Percentiles rank a stretch among this genome's conserved stretches.
Evolutionary conservation across 2,888 invertebrate species (phyloP).

Genomic region (Cryptocephalus primarius): DNA sequence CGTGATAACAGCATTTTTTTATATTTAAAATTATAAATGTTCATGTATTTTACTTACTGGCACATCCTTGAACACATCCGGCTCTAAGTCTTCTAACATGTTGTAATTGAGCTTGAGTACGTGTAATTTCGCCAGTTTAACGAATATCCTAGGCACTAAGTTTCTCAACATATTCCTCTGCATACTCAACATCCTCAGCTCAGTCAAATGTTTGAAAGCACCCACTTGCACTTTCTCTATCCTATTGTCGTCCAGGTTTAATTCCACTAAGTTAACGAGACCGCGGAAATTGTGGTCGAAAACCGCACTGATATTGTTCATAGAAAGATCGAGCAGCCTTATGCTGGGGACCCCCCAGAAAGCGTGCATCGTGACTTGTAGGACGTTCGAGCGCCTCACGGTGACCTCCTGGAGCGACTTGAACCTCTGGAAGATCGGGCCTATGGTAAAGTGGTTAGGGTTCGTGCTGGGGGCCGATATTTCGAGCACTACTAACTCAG

Average conservation of each 20-base stretch:
- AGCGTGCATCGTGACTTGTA: conserved; percentile 66
- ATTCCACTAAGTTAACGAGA: conserved; percentile 56
- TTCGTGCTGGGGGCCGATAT: conserved; percentile 52
- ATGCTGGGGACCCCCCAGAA: conserved; percentile 65
- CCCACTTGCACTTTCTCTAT: conserved; percentile 66
- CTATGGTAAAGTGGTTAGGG: conserved; percentile 43
- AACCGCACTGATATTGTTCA: conserved; percentile 62
- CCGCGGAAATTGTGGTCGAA: conserved; percentile 67
- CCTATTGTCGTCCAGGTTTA: conserved; percentile 63
- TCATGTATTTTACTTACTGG: conserved; percentile 36
- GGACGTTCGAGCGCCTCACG: conserved; percentile 61
- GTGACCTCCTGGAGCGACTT: conserved; percentile 55
- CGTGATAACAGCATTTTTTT: no score
- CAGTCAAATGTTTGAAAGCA: conserved; percentile 62
- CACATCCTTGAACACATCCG: conserved; percentile 68
- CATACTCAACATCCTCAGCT: conserved; percentile 54
- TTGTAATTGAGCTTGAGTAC: conserved; percentile 67
- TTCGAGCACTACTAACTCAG: conserved; percentile 51
- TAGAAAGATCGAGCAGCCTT: conserved; percentile 52
- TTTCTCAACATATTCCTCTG: conserved; percentile 56
- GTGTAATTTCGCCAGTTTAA: conserved; percentile 60
- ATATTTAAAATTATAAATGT: no score
- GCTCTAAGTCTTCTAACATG: conserved; percentile 59
- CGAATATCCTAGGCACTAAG: conserved; percentile 61
- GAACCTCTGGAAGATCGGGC: conserved; percentile 36